Percentiles rank a stretch among this genome's conserved stretches.
Evolutionary conservation across 2,888 invertebrate genomes (phyloP).

Genomic region (Atethmia centrago): DNA sequence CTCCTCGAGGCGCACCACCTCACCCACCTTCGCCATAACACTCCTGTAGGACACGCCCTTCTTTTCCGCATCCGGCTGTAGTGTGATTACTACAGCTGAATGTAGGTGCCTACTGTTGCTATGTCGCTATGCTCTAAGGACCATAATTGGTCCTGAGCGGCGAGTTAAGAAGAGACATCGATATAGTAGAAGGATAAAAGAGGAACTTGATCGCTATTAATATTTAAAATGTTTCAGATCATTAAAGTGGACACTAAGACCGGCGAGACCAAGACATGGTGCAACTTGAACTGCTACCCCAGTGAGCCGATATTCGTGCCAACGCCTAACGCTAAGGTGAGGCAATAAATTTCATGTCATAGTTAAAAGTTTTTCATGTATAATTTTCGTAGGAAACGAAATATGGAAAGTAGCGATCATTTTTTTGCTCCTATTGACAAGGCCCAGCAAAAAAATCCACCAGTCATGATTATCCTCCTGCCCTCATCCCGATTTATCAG

Average conservation of each 20-base stretch:
- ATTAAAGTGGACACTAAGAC: slow-evolving; percentile 94
- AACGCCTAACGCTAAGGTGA: slow-evolving; percentile 89
- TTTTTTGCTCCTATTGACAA: background rate
- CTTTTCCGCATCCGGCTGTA: too few relatives aligned
- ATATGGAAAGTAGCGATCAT: background rate
- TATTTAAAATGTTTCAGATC: slow-evolving; percentile 84
- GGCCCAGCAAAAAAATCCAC: too few relatives aligned
- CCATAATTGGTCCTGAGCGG: too few relatives aligned
- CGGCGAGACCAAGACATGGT: slow-evolving; percentile 93
- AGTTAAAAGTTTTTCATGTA: background rate
- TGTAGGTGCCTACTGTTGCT: too few relatives aligned
- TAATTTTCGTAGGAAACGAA: background rate
- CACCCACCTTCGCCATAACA: too few relatives aligned
- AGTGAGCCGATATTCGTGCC: slow-evolving; percentile 96
- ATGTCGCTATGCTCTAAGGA: too few relatives aligned
- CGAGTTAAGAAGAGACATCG: background rate
- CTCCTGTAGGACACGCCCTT: too few relatives aligned
- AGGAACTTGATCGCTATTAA: background rate
- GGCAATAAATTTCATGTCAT: background rate
- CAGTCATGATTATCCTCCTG: too few relatives aligned
- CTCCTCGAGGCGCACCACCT: too few relatives aligned
- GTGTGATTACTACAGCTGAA: too few relatives aligned
- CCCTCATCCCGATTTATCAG: background rate
- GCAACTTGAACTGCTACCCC: slow-evolving; percentile 93
- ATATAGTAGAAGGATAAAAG: background rate